Evolutionary conservation across 2,113 vertebrate genomes (phyloP), one percentile per base, ranked within the genome.

Genomic region (Egretta garzetta): DNA sequence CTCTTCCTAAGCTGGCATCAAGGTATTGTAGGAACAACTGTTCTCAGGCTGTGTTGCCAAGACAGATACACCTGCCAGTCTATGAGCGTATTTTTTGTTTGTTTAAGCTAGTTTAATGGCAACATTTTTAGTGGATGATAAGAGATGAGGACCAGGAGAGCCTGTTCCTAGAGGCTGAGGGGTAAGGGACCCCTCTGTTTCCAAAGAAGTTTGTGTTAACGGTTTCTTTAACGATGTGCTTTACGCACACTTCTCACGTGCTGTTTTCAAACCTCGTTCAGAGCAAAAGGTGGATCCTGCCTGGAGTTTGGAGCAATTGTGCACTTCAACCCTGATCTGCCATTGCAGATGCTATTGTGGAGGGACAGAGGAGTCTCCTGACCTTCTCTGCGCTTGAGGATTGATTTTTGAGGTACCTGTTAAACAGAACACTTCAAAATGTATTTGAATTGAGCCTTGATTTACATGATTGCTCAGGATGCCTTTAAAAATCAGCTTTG

Each of bases 11-110:
- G 37, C 47, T 95, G 96, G 45, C 82, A 33, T 22, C 5, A 27
- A 7, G 56, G 15, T 83, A 37, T 33, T 76, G 47, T 37, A 74
- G 92, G 92, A 93, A 50, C 59, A 93, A 7, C 49, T 82, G 28
- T 90, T 92, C 80, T 94, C 63, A 59, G 90, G 37, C 75, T 49
- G 68, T 85, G 70, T 93, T 86, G 93, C 88, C 70, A 89, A 83
- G 80, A 79, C 17, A 22, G 82, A 49, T 15, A 13, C 32, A 50
- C 43, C 20, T 68, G 86, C 28, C 27, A 14, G 47, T 35, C 91
- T 94, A 50, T 75, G 90, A 94, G 79, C 80, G 82, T 94, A 97
- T 80, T 39, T 43, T 84, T 47, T 68, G 75, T 93, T 53, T 62
- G 80, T 95, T 85, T 49, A 47, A 59, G 79, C 86, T 80, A 53